Evolutionary conservation across 2,113 vertebrate species (phyloP), one percentile per base, ranked within the genome.

Genomic region (Rhea pennata): DNA sequence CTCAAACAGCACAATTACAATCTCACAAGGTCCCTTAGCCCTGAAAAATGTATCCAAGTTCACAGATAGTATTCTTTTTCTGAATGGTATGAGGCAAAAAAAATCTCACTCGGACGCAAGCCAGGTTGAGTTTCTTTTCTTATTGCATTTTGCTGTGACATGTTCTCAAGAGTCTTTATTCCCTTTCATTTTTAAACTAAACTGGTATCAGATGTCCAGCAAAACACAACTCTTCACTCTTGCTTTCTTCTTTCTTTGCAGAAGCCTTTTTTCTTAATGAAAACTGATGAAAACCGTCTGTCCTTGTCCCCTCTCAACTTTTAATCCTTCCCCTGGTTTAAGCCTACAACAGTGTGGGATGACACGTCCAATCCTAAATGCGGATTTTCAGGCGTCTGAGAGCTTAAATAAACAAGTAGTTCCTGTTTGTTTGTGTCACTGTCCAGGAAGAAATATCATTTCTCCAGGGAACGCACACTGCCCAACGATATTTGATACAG

Each of bases 271-370:
- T 20, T 39, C 10, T 50, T 74, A 24, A 14, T 56, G 12, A 62
- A 90, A 93, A n/a, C 7, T 19, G 54, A 2, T 59, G 33, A 81
- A 84, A 87, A 9, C 1, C 10, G 67, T 33, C 21, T 42, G 7
- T 19, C 13, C 23, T 48, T 75, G 1, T 5, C 6, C 6, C 2
- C 16, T 73, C 19, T 44, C 15, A 39, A 17, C 20, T 84, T 90
- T 84, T 70, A 65, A 24, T 65, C 17, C 33, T 65, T 67, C 15
- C 15, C 16, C 12, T 59, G 54, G 5, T 21, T 91, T 29, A 76
- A 72, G 4, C 5, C 24, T 39, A 0, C 29, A 80, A 69, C 26
- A 65, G 5, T 10, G 31, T 1, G 0, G 24, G 11, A 31, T 42
- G 6, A 6, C 4, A 83, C 88, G 83, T 20, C 3, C 19, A 80